These are phyloP conservation scores for Eleginops maclovinus DNA, from an alignment of 2,113 vertebrate species.

Conservation along the genomic window DNA sequence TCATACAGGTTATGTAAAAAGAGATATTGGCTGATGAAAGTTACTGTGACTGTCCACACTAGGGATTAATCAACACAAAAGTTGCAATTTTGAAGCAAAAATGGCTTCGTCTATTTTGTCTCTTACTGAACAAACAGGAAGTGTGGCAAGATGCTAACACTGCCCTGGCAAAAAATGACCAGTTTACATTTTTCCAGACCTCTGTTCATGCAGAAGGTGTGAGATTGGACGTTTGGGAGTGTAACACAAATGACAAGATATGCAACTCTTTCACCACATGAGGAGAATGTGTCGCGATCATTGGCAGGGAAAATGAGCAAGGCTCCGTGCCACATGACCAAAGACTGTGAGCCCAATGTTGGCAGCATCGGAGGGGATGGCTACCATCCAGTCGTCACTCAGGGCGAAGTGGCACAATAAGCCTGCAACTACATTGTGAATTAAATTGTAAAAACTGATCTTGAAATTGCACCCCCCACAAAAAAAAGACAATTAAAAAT, in stretches of 20 bases:
- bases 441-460: constrained; percentile 45
- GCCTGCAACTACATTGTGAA: constrained; percentile 40
- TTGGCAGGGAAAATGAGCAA: constrained; percentile 72
- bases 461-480: constrained; percentile 20
- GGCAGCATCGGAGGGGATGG: constrained; percentile 71
- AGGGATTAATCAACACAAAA: constrained; percentile 46
- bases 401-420: constrained; percentile 44
- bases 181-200: constrained; percentile 48
- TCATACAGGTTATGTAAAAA: constrained; percentile 12
- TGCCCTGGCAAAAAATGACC: constrained; percentile 47
- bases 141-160: constrained; percentile 32
- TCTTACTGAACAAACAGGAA: constrained; percentile 36
- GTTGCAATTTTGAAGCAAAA: constrained; percentile 23
- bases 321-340: constrained; percentile 79
- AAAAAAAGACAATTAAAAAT: constrained; percentile 36
- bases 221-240: constrained; percentile 59
- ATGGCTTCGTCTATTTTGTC: constrained; percentile 26
- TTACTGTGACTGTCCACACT: constrained; percentile 21
- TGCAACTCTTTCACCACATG: constrained; percentile 70
- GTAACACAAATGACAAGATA: constrained; percentile 70
- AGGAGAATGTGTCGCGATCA: constrained; percentile 70
- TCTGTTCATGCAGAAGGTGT: constrained; percentile 61
- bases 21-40: constrained; percentile 24
- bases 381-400: constrained; percentile 70
- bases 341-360: constrained; percentile 75